phyloP scores from a whole-genome alignment of 2,113 vertebrate species.

The Podiceps cristatus region DNA sequence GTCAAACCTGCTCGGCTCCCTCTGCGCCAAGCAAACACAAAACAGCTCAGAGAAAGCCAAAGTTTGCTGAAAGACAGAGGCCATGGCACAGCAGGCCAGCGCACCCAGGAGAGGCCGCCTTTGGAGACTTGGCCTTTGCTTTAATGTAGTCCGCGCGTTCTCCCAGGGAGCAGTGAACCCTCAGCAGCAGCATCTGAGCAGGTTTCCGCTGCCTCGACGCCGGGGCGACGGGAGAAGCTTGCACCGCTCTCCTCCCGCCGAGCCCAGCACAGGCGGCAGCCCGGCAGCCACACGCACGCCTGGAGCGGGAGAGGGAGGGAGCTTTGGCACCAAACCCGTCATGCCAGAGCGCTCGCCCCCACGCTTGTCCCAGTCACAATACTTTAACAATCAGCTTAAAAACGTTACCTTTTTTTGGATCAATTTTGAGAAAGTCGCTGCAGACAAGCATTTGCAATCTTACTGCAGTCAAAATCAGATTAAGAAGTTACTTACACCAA shows the following conservation, averaged over 20 bases:
- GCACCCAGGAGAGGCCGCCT: not conserved
- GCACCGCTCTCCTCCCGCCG: accelerated
- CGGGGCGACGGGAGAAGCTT: accelerated
- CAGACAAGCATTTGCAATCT: not conserved
- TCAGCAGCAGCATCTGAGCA: not conserved
- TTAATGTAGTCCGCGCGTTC: accelerated
- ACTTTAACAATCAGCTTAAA: not conserved
- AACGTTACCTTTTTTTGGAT: not conserved
- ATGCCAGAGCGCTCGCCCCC: not conserved
- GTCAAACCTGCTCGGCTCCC: accelerated
- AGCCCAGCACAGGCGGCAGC: not conserved
- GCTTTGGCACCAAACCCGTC: not conserved
- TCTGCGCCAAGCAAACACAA: accelerated
- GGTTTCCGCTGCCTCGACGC: accelerated
- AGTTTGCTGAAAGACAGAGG: no score
- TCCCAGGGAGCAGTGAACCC: not conserved
- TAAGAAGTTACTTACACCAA: not conserved
- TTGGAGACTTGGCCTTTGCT: accelerated
- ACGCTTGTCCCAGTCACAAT: not conserved
- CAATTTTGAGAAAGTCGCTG: not conserved
- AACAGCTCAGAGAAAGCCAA: accelerated
- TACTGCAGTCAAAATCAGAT: not conserved
- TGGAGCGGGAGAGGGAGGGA: not conserved
- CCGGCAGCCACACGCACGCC: not conserved
- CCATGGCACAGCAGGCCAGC: accelerated